Conservation (phyloP, 2,888 invertebrate genomes). For the Lamellibrachia satsuma region DNA sequence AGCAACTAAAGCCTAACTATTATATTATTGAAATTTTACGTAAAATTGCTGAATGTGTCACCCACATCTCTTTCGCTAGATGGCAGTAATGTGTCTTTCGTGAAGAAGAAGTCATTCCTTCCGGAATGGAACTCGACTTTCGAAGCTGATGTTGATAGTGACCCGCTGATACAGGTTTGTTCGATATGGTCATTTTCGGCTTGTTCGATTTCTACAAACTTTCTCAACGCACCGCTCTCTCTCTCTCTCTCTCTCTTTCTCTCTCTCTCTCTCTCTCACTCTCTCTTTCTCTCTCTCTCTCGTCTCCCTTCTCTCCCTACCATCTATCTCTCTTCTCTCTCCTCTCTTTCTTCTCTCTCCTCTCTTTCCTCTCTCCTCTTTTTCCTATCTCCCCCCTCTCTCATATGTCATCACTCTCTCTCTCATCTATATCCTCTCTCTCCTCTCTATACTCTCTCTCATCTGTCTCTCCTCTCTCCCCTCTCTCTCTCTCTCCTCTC, state of each 20-base stretch:
- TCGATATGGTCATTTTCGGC: neutral
- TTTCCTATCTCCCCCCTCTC: neutral
- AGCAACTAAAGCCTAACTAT: too few relatives aligned
- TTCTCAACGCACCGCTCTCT: neutral
- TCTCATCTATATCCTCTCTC: neutral
- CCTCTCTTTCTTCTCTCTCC: neutral
- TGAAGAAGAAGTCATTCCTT: neutral
- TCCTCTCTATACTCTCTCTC: neutral
- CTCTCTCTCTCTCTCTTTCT: neutral
- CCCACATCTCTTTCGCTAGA: neutral
- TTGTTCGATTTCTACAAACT: neutral
- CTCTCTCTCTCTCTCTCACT: neutral
- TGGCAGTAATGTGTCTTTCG: neutral
- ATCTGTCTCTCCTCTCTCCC: neutral
- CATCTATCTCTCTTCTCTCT: neutral
- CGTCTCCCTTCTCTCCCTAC: neutral
- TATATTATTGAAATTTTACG: too few relatives aligned
- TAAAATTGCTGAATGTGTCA: too few relatives aligned
- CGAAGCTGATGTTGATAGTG: neutral
- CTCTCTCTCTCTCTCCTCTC: neutral
- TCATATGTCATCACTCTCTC: too few relatives aligned
- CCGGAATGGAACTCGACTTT: neutral
- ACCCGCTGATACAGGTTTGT: neutral
- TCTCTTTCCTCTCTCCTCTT: neutral
- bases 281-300: neutral